Percentiles rank a stretch among this genome's conserved stretches.
Evolutionary conservation across 64 coral and sea anemone species (phyloP).

Genomic region (Orbicella faveolata): DNA sequence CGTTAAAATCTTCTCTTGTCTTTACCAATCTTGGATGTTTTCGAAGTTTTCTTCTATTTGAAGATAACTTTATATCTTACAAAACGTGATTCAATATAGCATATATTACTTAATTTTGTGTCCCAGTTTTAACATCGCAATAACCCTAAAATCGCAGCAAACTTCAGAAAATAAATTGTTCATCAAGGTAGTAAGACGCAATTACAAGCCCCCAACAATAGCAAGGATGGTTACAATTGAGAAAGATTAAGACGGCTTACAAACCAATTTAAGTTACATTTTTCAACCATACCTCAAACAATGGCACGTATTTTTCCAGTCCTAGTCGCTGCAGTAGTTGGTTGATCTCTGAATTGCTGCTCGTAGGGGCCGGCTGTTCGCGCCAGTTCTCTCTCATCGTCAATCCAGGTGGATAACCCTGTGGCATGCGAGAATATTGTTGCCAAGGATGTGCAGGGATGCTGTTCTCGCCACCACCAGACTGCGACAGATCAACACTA

Average conservation of each 20-base stretch:
- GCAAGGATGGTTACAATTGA: neutral
- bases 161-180: too few relatives aligned
- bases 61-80: too few relatives aligned
- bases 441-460: conserved; percentile 53
- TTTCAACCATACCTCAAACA: conserved; percentile 75
- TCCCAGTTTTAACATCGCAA: too few relatives aligned
- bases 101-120: too few relatives aligned
- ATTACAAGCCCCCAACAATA: too few relatives aligned
- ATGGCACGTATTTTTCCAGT: conserved; percentile 78
- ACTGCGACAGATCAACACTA: conserved; percentile 47
- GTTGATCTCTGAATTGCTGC: conserved; percentile 45
- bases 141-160: too few relatives aligned
- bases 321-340: conserved; percentile 61
- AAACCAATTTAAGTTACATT: too few relatives aligned
- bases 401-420: conserved; percentile 54
- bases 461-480: neutral
- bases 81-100: too few relatives aligned
- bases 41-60: too few relatives aligned
- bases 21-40: too few relatives aligned
- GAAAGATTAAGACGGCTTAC: neutral
- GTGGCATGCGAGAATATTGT: conserved; percentile 41
- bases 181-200: too few relatives aligned
- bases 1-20: too few relatives aligned
- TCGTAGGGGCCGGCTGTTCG: conserved; percentile 17
- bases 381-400: conserved; percentile 57